Base-by-base conservation (phyloP, 2,797 vertebrate species). In the Thunnus albacares region DNA sequence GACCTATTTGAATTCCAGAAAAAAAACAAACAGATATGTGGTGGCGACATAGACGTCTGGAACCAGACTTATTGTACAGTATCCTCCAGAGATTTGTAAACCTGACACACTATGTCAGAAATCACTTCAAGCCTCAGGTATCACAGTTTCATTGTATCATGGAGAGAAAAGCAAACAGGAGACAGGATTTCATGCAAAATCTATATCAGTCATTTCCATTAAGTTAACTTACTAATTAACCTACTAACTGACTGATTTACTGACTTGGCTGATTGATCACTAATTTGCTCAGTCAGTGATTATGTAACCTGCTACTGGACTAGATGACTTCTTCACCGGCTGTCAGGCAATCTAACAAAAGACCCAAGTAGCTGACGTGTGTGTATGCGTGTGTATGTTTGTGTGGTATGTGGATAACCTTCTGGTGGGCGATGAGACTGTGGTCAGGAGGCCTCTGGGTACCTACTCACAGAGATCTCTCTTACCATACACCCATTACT, bases 341-440 rank as follows among this genome's bases (percentile, higher is more conserved):
- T 52, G 62, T 71, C 60, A 62, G 73, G 62, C 65, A 78, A 35
- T 24, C 62, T n/a, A 75, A 81, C 70, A 72, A 72, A 70, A 53
- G 63, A 24, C 55, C 49, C 2, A 26, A 56, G 22, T 52, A 43
- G 71, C 77, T 71, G 68, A 47, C 73, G 64, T 73, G 58, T 73
- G 22, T 61, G 10, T n/a, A 10, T 64, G 26, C 73, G 56, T 65
- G 67, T 71, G 60, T 53, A 41, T 43, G 28, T 74, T 51, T 12
- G 67, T 76, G 86, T 75, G 85, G 77, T 90, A 74, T 80, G 84
- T 87, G 89, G 84, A 86, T 87, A 86, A 86, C 82, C 86, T 88
- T 85, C 80, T 47, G 77, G 82, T 91, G 81, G 79, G 81, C 69
- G 75, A 82, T 88, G 88, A 81, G 85, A 71, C 85, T 82, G 85